Base-by-base conservation (phyloP, 2,797 vertebrate genomes). In the Philypnodon macrostomus region DNA sequence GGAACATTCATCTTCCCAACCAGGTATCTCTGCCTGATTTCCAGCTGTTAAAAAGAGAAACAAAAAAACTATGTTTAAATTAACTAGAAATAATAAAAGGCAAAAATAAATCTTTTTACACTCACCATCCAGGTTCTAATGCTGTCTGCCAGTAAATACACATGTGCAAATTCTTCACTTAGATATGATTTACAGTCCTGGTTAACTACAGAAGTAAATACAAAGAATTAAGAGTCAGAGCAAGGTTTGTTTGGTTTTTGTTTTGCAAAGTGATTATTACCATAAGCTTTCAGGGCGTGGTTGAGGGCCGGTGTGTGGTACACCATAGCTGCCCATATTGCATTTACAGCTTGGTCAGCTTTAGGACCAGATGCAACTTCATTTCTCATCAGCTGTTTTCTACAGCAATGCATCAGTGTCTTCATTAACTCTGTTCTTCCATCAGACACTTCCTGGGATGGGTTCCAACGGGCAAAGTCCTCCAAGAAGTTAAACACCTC, bases 81-180 rank as follows among this genome's bases (percentile, higher is more conserved):
- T 2, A 44, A 13, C 35, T 6, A 1, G 26, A 6, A 7, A 38
- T 7, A 14, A 3, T 26, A 32, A 7, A 27, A 32, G 39, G 8
- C 24, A 53, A 30, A 8, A 35, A 11, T 16, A 10, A 16, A 24
- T 39, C 6, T 52, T 5, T 36, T 7, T 16, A 47, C n/a, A 69
- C 94, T 92, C 86, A 98, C 97, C 94, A 98, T 99, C 97, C 97
- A 99, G 36, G 94, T 95, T 84, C 93, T 91, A 85, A 99, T 95
- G 56, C 93, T 86, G 79, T 99, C 95, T 12, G 96, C 94, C 65
- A 98, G 75, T 11, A 87, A 66, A 74, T 94, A 97, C 1, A 94
- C 93, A 72, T 98, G 93, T 29, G 92, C 77, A 65, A 99, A 93
- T 14, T 98, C 95, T 38, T 98, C 95, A 53, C 74, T 88, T 38